Percentiles rank a stretch among this genome's conserved stretches.
Conservation (phyloP, 2,888 invertebrate genomes). For the Folsomia candida region DNA sequence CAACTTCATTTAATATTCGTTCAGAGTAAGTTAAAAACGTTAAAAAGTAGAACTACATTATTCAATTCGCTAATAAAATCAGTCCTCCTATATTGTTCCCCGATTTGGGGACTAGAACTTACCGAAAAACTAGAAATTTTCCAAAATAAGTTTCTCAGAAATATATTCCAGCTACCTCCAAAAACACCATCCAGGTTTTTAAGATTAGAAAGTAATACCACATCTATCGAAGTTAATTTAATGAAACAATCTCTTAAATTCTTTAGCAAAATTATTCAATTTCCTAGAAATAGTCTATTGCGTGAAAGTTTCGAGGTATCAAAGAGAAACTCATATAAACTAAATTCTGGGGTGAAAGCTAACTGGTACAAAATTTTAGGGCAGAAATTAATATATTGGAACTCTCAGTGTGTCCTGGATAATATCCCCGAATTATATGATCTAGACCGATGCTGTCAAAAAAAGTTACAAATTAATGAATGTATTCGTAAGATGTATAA, state of each 20-base stretch:
- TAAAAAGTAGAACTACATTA: neutral
- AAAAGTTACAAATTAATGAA: neutral
- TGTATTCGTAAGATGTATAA: neutral
- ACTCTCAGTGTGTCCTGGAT: neutral
- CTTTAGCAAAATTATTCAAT: neutral
- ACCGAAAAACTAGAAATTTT: neutral
- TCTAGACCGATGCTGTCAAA: neutral
- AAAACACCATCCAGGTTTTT: neutral
- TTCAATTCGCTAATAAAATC: slow-evolving; percentile 7
- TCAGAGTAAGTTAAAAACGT: neutral
- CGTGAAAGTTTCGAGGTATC: neutral
- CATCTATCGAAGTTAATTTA: neutral
- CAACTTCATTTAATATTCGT: neutral
- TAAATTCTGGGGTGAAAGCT: neutral
- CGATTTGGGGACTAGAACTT: neutral
- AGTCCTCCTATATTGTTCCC: neutral
- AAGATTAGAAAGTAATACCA: neutral
- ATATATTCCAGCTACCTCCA: neutral
- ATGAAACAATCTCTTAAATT: neutral
- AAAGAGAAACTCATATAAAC: neutral
- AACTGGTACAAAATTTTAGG: neutral
- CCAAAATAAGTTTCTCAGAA: neutral
- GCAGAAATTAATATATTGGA: neutral
- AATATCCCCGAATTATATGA: neutral
- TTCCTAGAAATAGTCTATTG: neutral